Conservation (phyloP, 2,888 invertebrate genomes). For the Carpatolechia fugitivella region DNA sequence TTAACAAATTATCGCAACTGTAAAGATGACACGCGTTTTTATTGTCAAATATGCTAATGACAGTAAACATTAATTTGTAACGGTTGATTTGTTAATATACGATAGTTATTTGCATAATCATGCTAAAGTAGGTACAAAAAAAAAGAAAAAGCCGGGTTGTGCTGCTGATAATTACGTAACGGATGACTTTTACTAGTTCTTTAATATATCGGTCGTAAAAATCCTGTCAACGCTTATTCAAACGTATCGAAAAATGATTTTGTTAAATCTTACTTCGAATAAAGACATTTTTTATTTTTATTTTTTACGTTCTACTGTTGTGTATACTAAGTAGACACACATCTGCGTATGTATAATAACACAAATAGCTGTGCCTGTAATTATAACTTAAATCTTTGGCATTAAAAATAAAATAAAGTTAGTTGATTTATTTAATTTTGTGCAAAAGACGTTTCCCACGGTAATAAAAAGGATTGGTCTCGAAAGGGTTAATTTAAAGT, state of each 20-base stretch:
- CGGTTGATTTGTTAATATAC: slow-evolving; percentile 76
- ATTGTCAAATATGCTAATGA: slow-evolving; percentile 69
- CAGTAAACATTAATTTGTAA: slow-evolving; percentile 76
- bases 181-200: slow-evolving; percentile 67
- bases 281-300: no score
- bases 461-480: slow-evolving; percentile 28
- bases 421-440: neutral
- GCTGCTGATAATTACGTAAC: slow-evolving; percentile 43
- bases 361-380: slow-evolving; percentile 5
- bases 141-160: slow-evolving; percentile 36
- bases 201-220: slow-evolving; percentile 66
- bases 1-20: slow-evolving; percentile 37
- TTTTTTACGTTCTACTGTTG: slow-evolving; percentile 32
- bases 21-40: slow-evolving; percentile 66
- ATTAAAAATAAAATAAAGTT: neutral
- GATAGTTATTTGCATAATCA: slow-evolving; percentile 65
- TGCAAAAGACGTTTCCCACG: slow-evolving; percentile 50
- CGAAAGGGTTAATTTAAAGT: slow-evolving; percentile 66
- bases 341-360: slow-evolving; percentile 52
- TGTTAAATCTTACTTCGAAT: no score
- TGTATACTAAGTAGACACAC: slow-evolving; percentile 39
- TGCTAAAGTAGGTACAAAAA: slow-evolving; percentile 36
- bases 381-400: slow-evolving; percentile 25
- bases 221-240: slow-evolving; percentile 42
- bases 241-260: no score